These are phyloP conservation scores for Hirtodrosophila trivittata DNA, from an alignment of 2,888 invertebrate species.

Conservation along the genomic window DNA sequence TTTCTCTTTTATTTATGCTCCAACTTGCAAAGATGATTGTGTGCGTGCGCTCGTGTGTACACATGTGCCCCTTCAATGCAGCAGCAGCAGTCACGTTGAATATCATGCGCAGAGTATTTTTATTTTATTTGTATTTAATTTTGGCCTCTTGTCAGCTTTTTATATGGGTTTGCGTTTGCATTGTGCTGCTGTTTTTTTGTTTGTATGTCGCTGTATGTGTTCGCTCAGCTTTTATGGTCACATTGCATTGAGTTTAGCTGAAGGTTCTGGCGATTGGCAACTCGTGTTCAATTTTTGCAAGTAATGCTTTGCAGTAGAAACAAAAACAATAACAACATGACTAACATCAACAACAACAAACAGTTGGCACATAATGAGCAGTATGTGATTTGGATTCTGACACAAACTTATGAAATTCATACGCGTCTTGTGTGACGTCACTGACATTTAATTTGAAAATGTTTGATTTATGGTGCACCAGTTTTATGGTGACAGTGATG, in stretches of 20 bases:
- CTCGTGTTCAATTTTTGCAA: conserved; percentile 51
- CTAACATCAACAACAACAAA: background rate
- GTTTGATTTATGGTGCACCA: background rate
- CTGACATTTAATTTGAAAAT: conserved; percentile 14
- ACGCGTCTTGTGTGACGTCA: conserved; percentile 59
- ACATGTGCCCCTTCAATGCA: conserved; percentile 42
- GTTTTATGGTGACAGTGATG: background rate
- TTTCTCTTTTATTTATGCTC: conserved; percentile 75
- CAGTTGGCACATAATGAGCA: conserved; percentile 17
- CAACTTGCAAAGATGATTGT: conserved; percentile 28
- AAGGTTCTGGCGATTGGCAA: conserved; percentile 55
- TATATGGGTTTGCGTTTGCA: conserved; percentile 53
- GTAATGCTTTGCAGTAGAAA: conserved; percentile 41
- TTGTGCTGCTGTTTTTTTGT: conserved; percentile 28
- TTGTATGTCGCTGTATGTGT: conserved; percentile 20
- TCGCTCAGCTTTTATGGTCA: conserved; percentile 55
- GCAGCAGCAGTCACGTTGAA: conserved; percentile 45
- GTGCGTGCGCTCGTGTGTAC: conserved; percentile 9
- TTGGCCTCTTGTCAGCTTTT: conserved; percentile 61
- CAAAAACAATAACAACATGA: conserved; percentile 7
- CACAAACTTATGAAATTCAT: conserved; percentile 58
- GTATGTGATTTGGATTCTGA: conserved; percentile 23
- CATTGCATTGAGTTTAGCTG: conserved; percentile 59
- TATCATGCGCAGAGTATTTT: conserved; percentile 46
- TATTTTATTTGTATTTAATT: conserved; percentile 60